Evolutionary conservation across 2,888 invertebrate species (phyloP).

Genomic region (Beris morrisii): DNA sequence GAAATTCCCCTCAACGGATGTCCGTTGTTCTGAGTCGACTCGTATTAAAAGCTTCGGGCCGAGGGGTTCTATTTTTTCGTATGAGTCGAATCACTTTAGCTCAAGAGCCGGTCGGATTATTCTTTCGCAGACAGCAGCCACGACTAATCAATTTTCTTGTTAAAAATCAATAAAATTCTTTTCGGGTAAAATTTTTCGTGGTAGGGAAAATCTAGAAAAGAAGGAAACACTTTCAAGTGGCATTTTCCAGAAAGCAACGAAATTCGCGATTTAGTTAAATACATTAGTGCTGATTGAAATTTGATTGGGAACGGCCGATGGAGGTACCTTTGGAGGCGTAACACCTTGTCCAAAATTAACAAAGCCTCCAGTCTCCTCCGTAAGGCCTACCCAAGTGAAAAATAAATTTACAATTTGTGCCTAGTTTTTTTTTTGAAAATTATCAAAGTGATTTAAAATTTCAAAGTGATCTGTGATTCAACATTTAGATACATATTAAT

Average conservation of each 20-base stretch:
- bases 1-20: no score
- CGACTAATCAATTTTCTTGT: constrained; percentile 27
- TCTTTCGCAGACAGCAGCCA: constrained; percentile 23
- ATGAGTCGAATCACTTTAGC: no score
- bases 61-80: no score
- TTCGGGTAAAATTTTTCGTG: constrained; percentile 7
- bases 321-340: constrained; percentile 55
- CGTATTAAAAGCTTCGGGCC: no score
- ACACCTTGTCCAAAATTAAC: constrained; percentile 27
- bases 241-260: constrained; percentile 4
- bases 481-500: no score
- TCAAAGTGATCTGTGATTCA: constrained; percentile 30
- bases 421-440: no score
- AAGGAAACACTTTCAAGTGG: constrained; percentile 19
- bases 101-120: constrained; percentile 23
- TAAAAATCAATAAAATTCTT: constrained; percentile 20
- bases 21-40: no score
- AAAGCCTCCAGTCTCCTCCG: constrained; percentile 56
- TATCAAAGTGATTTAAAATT: constrained; percentile 10
- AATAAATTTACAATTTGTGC: constrained; percentile 2
- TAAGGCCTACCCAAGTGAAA: constrained; percentile 51
- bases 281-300: constrained; percentile 20
- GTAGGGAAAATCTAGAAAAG: constrained; percentile 4
- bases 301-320: constrained; percentile 54
- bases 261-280: constrained; percentile 9